phyloP scores from a whole-genome alignment of 2,113 vertebrate genomes.

The Ceyx cyanopectus region DNA sequence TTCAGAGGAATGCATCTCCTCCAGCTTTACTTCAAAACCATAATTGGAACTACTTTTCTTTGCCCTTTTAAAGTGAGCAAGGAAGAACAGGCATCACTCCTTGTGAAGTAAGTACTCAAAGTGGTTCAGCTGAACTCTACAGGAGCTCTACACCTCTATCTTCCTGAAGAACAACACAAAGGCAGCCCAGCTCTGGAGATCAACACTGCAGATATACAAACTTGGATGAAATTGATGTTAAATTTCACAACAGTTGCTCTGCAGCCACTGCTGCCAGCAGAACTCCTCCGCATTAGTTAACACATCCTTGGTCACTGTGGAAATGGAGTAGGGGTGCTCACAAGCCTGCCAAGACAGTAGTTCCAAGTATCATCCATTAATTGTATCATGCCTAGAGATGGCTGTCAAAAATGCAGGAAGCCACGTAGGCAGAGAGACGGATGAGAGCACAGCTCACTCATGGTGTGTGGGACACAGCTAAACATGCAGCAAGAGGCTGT shows the following conservation, averaged over 20 bases:
- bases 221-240: neutral
- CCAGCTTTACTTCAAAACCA: neutral
- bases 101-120: neutral
- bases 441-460: fast-evolving
- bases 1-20: neutral
- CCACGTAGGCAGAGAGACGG: neutral
- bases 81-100: neutral
- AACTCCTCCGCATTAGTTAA: neutral
- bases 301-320: neutral
- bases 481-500: neutral
- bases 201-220: neutral
- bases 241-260: neutral
- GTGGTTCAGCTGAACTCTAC: neutral
- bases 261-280: neutral
- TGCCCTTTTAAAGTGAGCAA: neutral
- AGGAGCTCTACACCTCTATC: neutral
- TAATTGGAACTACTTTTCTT: neutral
- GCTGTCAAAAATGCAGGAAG: neutral
- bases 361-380: neutral
- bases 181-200: neutral
- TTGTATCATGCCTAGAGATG: neutral
- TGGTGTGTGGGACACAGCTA: neutral
- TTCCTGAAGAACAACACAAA: neutral
- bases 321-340: neutral
- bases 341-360: neutral